A percentile compares a stretch with the other conserved stretches of the same genome.
Evolutionary conservation across 2,113 vertebrate genomes (phyloP).

Genomic region (Ceratotherium simum): DNA sequence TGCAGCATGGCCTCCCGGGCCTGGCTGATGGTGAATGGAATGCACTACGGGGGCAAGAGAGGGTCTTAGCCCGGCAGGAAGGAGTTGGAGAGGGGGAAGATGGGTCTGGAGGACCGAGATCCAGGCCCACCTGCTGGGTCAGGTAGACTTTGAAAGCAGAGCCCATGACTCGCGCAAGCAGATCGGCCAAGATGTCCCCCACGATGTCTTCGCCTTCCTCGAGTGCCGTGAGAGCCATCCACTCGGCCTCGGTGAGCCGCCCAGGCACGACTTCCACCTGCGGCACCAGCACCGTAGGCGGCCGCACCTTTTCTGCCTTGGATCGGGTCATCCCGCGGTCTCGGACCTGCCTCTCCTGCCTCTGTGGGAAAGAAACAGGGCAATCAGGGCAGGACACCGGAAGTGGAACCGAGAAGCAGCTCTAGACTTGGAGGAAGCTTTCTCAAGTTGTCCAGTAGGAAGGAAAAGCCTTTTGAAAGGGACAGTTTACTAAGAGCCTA

Average conservation of each 20-base stretch:
- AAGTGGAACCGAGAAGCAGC: neutral
- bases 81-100: neutral
- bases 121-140: conserved; percentile 86
- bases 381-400: neutral
- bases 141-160: conserved; percentile 79
- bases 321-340: conserved; percentile 82
- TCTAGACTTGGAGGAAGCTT: neutral
- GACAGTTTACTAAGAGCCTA: neutral
- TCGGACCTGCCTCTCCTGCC: conserved; percentile 75
- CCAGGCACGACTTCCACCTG: conserved; percentile 80
- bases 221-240: conserved; percentile 79
- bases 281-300: neutral
- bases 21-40: conserved; percentile 86
- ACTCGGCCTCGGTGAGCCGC: conserved; percentile 83
- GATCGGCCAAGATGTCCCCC: conserved; percentile 85
- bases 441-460: neutral
- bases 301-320: conserved; percentile 80
- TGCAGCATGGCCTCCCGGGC: conserved; percentile 86
- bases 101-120: neutral
- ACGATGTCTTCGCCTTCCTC: conserved; percentile 86
- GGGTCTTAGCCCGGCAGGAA: neutral
- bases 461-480: neutral
- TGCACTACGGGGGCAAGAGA: conserved; percentile 80
- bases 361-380: conserved; percentile 54
- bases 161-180: conserved; percentile 85